phyloP scores from a whole-genome alignment of 2,888 invertebrate genomes.

The Dicycla oo region DNA sequence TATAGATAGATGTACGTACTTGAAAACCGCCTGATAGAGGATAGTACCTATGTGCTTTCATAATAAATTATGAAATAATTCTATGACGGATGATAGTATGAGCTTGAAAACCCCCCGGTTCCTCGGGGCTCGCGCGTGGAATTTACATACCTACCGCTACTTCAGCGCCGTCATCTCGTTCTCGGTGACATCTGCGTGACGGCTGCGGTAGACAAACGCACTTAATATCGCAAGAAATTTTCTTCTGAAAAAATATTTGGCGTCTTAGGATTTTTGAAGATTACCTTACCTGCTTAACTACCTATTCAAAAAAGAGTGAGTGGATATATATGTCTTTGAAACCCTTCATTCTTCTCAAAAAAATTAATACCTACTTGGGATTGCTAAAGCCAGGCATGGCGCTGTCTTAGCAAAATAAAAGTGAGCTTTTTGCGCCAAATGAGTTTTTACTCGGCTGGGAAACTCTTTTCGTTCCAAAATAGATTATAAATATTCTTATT shows the following conservation, averaged over 20 bases:
- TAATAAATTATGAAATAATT: too few species aligned
- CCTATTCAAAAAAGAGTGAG: neutral
- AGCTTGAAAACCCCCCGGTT: too few species aligned
- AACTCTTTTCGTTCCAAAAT: conserved; percentile 17
- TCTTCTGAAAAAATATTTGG: neutral
- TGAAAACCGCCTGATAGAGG: too few species aligned
- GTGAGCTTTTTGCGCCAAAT: conserved; percentile 34
- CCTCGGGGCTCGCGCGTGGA: too few species aligned
- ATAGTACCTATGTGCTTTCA: too few species aligned
- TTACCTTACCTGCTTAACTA: neutral
- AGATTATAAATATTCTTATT: conserved; percentile 9
- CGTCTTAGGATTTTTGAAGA: neutral
- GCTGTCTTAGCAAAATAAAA: conserved; percentile 31
- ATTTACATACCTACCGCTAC: too few species aligned
- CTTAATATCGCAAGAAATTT: neutral
- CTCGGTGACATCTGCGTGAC: too few species aligned
- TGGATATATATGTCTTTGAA: conserved; percentile 4
- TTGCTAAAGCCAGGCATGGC: conserved; percentile 10
- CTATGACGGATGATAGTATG: too few species aligned
- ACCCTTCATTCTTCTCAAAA: conserved; percentile 13
- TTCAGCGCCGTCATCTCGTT: too few species aligned
- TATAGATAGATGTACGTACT: too few species aligned
- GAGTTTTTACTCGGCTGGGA: conserved; percentile 21
- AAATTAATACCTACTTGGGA: conserved; percentile 6
- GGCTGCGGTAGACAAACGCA: neutral